phyloP scores from a whole-genome alignment of 2,888 invertebrate species.

The Hyppa rectilinea region DNA sequence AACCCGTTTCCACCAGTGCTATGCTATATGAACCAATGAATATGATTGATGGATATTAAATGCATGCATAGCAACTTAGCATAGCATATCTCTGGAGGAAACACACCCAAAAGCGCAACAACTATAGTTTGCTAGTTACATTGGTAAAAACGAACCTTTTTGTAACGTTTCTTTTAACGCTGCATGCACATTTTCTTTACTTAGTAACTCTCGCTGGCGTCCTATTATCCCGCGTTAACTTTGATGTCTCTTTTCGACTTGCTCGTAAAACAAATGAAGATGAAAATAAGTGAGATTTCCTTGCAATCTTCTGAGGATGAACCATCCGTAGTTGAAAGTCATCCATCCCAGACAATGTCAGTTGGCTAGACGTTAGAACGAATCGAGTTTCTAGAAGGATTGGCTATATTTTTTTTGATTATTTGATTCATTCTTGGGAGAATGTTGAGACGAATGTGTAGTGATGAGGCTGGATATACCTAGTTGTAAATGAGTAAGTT shows the following conservation, averaged over 20 bases:
- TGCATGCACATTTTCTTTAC: not conserved
- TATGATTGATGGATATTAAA: too few species aligned
- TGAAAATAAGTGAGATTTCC: conserved; percentile 43
- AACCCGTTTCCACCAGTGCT: too few species aligned
- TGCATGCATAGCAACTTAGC: too few species aligned
- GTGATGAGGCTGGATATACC: too few species aligned
- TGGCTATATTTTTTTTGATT: too few species aligned
- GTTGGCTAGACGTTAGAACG: conserved; percentile 36
- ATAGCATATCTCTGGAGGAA: too few species aligned
- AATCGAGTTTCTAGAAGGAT: conserved; percentile 23
- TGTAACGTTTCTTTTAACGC: not conserved
- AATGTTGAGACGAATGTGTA: too few species aligned
- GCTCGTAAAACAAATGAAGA: conserved; percentile 42
- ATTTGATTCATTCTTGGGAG: too few species aligned
- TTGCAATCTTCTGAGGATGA: conserved; percentile 34
- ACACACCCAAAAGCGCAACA: too few species aligned
- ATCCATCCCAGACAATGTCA: conserved; percentile 52
- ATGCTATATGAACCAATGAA: too few species aligned
- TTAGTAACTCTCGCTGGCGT: not conserved
- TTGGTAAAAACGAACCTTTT: not conserved
- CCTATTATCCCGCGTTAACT: conserved; percentile 2
- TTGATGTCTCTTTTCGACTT: conserved; percentile 1
- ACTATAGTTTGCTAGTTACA: not conserved
- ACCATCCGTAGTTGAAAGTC: conserved; percentile 18
- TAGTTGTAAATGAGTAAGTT: too few species aligned